Percentiles rank a stretch among this genome's conserved stretches.
These are phyloP conservation scores for Solea senegalensis DNA, from an alignment of 2,113 vertebrate species.

Conservation along the genomic window DNA sequence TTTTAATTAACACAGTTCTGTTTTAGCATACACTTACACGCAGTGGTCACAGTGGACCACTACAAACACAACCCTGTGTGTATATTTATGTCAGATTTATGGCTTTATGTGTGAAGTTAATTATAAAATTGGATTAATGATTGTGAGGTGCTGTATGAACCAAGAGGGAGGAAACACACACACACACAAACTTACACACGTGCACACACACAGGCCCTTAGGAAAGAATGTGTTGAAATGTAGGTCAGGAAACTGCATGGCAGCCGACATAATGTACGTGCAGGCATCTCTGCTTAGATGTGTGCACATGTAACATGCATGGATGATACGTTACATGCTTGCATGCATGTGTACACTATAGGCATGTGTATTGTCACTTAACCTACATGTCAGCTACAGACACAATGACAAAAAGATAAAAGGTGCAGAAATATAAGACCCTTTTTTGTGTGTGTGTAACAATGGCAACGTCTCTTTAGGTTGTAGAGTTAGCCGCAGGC, in stretches of 20 bases:
- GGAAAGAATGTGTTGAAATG: constrained; percentile 59
- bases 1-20: constrained; percentile 41
- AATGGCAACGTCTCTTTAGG: constrained; percentile 4
- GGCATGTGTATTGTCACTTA: constrained; percentile 16
- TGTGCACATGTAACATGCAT: background rate
- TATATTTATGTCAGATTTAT: constrained; percentile 52
- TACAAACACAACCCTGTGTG: background rate
- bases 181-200: constrained; percentile 21
- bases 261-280: constrained; percentile 37
- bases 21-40: constrained; percentile 13
- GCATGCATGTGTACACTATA: constrained; percentile 28
- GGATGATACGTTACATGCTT: background rate
- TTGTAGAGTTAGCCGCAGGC: constrained; percentile 32
- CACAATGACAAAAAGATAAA: constrained; percentile 1
- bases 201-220: constrained; percentile 28
- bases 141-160: constrained; percentile 19
- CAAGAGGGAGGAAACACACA: constrained; percentile 10
- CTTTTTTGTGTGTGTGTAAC: background rate
- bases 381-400: constrained; percentile 27
- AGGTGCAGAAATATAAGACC: background rate
- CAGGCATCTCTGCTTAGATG: background rate
- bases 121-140: constrained; percentile 65
- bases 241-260: constrained; percentile 68
- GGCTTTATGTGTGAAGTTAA: constrained; percentile 50
- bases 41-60: constrained; percentile 7